phyloP scores from a whole-genome alignment of 2,888 invertebrate species.

The Slavum lentiscoides region DNA sequence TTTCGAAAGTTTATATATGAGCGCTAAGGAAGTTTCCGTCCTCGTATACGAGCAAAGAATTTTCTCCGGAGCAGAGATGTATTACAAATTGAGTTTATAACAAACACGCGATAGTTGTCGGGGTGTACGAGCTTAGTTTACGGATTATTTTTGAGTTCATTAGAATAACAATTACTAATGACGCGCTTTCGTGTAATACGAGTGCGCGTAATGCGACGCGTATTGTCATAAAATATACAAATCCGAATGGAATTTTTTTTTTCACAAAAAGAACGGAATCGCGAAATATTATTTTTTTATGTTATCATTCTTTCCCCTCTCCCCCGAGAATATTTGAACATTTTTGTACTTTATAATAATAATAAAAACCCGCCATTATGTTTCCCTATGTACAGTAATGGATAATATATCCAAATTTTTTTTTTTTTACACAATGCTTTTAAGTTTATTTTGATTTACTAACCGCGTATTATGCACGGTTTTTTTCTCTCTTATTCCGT shows the following conservation, averaged over 20 bases:
- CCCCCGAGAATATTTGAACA: neutral
- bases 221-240: too few relatives aligned
- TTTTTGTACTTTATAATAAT: neutral
- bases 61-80: neutral
- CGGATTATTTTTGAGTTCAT: too few relatives aligned
- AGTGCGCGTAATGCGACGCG: too few relatives aligned
- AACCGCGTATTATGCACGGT: neutral
- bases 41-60: neutral
- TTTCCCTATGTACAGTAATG: neutral
- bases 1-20: neutral
- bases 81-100: neutral
- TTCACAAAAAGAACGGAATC: too few relatives aligned
- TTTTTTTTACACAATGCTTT: slow-evolving; percentile 1
- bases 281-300: too few relatives aligned
- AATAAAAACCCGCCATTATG: neutral
- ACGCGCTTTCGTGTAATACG: neutral
- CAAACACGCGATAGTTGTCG: neutral
- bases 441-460: neutral
- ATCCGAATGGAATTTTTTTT: too few relatives aligned
- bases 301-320: neutral
- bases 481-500: neutral
- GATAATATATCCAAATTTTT: slow-evolving; percentile 23
- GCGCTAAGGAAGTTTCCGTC: neutral
- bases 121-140: neutral
- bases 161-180: neutral